Evolutionary conservation across 2,113 vertebrate genomes (phyloP), one percentile per base, ranked within the genome.

Genomic region (Hystrix cristata): DNA sequence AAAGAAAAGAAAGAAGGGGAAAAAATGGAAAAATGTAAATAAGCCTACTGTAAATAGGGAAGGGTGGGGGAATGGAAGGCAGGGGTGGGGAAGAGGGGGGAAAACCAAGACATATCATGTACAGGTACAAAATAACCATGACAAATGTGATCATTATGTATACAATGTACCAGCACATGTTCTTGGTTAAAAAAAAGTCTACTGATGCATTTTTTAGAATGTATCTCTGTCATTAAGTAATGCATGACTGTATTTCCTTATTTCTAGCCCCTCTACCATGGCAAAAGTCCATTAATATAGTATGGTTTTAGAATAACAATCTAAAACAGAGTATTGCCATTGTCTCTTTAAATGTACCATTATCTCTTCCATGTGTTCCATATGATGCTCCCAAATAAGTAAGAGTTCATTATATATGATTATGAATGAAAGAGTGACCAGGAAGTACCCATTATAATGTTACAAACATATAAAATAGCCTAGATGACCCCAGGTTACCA

Each of bases 341-440:
- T 51, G 19, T 64, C 43, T 69, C 51, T 87, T 91, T 74, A 67
- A 16, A 43, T 82, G 48, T 38, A 62, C 11, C 25, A 88, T 0
- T 69, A 34, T 67, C 29, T 21, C 9, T 71, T 87, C 64, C 27
- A 10, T 38, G 14, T 62, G 67, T 59, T 53, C 60, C 19, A 69
- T 38, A 87, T 8, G 27, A 34, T 19, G 15, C n/a, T 85, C 48
- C 48, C 71, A 79, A 80, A 74, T 91, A 79, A 62, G 60, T 51
- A 12, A 19, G 53, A 82, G 18, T 51, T 96, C 59, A 72, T 46
- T 85, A 4, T 53, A 87, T 76, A 67, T 83, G 16, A 38, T 92
- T 78, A 87, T 48, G 27, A 96, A 94, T 55, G 62, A 95, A 76
- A n/a, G 23, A 48, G 43, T 87, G 43, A 92, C 67, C 3, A 90